These are phyloP conservation scores for Oreotrochilus melanogaster DNA, from an alignment of 2,113 vertebrate genomes.

Conservation along the genomic window DNA sequence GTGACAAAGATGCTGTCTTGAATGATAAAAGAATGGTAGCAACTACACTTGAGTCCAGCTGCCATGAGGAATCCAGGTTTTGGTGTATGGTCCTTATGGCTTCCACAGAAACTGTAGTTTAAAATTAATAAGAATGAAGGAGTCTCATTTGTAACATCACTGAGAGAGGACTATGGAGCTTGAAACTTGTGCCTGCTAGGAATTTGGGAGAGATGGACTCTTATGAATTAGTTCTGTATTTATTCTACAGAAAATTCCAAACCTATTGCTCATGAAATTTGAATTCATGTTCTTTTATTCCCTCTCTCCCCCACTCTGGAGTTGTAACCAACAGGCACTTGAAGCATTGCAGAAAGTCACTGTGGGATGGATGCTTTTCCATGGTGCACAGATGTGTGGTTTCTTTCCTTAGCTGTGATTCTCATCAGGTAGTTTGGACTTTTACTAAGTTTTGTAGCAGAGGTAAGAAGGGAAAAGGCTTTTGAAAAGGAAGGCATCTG, in stretches of 20 bases:
- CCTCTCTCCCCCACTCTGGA: background rate
- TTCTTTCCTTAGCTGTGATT: constrained; percentile 11
- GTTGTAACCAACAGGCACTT: background rate
- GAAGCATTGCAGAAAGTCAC: background rate
- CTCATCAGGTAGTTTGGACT: background rate
- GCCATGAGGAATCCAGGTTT: background rate
- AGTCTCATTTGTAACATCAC: rapidly evolving
- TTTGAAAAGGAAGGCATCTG: background rate
- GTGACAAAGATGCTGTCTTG: background rate
- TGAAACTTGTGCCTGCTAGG: background rate
- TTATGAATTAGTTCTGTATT: background rate
- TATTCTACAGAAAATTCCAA: background rate
- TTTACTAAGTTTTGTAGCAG: background rate
- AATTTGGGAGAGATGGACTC: background rate
- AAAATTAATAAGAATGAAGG: background rate
- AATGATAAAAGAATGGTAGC: background rate
- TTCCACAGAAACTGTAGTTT: background rate
- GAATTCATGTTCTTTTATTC: background rate
- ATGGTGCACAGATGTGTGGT: background rate
- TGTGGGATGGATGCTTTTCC: background rate
- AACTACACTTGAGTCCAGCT: background rate
- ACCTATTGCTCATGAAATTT: background rate
- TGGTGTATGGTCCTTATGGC: background rate
- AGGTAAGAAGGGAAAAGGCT: background rate
- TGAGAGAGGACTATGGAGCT: background rate